Evolutionary conservation across 2,888 invertebrate species (phyloP), one percentile per base, ranked within the genome.

Genomic region (Epiperipatus broadwayi): DNA sequence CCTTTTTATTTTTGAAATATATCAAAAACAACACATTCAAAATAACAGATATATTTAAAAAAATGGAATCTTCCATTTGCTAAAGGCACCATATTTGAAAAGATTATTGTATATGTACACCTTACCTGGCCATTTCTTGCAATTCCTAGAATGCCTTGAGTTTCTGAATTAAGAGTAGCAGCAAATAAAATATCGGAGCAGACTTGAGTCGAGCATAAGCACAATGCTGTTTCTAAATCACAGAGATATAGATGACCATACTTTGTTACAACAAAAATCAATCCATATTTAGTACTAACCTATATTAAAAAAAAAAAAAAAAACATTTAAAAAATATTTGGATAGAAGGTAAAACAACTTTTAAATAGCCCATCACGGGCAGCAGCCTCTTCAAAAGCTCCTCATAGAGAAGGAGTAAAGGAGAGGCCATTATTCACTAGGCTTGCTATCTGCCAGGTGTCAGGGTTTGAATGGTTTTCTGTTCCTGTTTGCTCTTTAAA

Each of bases 241-340:
- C 56, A 57, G 29, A 59, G 44, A 46, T 56, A 58, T 43, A 59
- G 46, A 41, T 52, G 53, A 12, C 59, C 58, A 47, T 59, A 59
- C 43, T 60, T 60, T 14, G 60, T 58, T 12, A 58, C 46, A 32
- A 58, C 47, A 45, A 57, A 59, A 35, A 59, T 49, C 40, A 60
- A 46, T 3, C 58, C 57, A 36, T 51, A 50, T 32, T 52, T 49
- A 4, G 46, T 43, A 16, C 56, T 58, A n/a, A 56, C 55, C 59
- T 59, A 47, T 3, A 47, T 39, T 18, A 3, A 34, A 12, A 14
- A 29, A 15, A 4, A 35, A 40, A 39, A 12, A 22, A 18, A 10
- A 21, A 7, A 34, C 4, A 20, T 30, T 30, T n/a, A n/a, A n/a
- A n/a, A n/a, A n/a, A n/a, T n/a, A n/a, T n/a, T n/a, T n/a, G n/a